Conservation (phyloP, 2,888 invertebrate genomes). For the Cantharis flavilabris region DNA sequence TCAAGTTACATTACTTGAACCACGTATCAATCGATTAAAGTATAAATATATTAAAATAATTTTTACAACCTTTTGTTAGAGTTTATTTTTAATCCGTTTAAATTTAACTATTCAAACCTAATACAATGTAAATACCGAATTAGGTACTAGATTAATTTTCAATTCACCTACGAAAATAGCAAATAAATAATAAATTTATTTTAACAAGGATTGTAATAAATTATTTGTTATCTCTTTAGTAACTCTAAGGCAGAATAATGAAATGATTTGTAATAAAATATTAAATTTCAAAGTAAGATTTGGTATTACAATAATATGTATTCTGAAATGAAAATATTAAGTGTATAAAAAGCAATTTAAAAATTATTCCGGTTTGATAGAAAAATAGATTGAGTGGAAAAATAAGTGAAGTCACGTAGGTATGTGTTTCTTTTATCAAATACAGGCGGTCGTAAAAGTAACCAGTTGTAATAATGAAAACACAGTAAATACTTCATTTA, state of each 20-base stretch:
- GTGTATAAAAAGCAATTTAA: background rate
- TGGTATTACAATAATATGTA: background rate
- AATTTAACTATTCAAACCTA: background rate
- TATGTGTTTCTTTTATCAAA: slow-evolving; percentile 3
- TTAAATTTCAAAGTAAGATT: background rate
- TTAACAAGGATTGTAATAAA: background rate
- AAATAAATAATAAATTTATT: background rate
- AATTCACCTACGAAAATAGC: background rate
- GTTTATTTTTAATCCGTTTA: background rate
- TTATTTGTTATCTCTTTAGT: background rate
- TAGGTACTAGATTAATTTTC: background rate
- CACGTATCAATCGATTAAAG: too few relatives aligned
- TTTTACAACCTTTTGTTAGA: too few relatives aligned
- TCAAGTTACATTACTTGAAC: too few relatives aligned
- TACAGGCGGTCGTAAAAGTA: background rate
- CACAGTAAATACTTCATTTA: background rate
- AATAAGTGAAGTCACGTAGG: background rate
- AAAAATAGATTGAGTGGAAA: background rate
- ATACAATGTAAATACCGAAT: background rate
- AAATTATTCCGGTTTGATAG: slow-evolving; percentile 1
- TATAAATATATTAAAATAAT: too few relatives aligned
- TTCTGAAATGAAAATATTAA: background rate
- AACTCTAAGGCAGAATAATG: background rate
- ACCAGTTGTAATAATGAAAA: background rate
- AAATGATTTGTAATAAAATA: background rate